Evolutionary conservation across 1,140 invertebrate genomes (phyloP).

Genomic region (Agraylea sexmaculata): DNA sequence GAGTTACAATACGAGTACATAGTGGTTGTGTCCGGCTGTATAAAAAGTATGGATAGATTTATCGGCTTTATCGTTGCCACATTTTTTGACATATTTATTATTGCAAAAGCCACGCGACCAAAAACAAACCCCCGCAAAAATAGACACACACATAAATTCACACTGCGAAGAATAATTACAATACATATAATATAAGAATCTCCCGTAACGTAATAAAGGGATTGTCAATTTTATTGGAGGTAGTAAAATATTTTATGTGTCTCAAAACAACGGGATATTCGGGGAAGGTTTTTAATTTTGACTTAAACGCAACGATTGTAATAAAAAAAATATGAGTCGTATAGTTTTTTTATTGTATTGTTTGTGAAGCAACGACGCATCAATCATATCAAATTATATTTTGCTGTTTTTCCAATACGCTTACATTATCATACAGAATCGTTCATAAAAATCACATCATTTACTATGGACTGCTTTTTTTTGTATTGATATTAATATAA

Average conservation of each 20-base stretch:
- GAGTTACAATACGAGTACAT: too few relatives aligned
- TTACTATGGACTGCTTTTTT: too few relatives aligned
- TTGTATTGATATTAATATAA: too few relatives aligned
- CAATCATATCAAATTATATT: too few relatives aligned
- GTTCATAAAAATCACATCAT: too few relatives aligned
- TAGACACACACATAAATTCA: conserved; percentile 18
- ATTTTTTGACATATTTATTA: conserved; percentile 22
- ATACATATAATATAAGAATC: background rate
- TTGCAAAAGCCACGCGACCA: conserved; percentile 19
- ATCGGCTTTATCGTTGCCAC: conserved; percentile 21
- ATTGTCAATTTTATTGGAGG: background rate
- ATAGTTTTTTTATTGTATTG: too few relatives aligned
- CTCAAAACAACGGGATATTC: conserved; percentile 6
- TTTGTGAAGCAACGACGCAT: too few relatives aligned
- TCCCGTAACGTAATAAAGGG: background rate
- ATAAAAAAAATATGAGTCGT: too few relatives aligned
- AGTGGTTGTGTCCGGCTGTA: too few relatives aligned
- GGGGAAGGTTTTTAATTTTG: background rate
- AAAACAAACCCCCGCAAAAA: conserved; percentile 9
- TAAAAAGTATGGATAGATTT: conserved; percentile 21
- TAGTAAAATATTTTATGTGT: conserved; percentile 3
- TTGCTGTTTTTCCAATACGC: too few relatives aligned
- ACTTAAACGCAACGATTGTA: too few relatives aligned
- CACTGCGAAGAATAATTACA: conserved; percentile 4
- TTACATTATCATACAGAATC: too few relatives aligned